phyloP scores from a whole-genome alignment of 2,888 invertebrate genomes.

The Leptinotarsa peninsularis region DNA sequence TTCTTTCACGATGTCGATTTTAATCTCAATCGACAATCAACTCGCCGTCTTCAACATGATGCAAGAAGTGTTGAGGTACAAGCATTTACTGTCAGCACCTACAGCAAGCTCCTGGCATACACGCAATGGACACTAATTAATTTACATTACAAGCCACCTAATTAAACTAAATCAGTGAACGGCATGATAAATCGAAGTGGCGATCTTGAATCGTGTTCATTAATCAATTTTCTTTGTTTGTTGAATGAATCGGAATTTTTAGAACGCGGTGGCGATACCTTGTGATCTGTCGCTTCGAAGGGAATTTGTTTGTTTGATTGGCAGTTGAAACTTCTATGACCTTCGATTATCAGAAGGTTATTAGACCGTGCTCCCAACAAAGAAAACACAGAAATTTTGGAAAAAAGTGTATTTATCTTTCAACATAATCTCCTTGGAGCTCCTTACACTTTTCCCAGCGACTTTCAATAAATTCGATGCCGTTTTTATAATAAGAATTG shows the following conservation, averaged over 20 bases:
- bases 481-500: too few species aligned
- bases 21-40: conserved; percentile 14
- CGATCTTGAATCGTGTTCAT: conserved; percentile 37
- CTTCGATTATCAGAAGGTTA: neutral
- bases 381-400: too few species aligned
- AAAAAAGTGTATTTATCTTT: too few species aligned
- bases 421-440: too few species aligned
- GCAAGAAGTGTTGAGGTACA: conserved; percentile 20
- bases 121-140: conserved; percentile 62
- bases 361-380: too few species aligned
- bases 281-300: neutral
- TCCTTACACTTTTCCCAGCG: too few species aligned
- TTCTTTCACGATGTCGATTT: neutral
- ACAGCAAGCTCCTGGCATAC: conserved; percentile 44
- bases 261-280: neutral
- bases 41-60: conserved; percentile 11
- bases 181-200: conserved; percentile 42
- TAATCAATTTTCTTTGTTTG: conserved; percentile 39
- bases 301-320: neutral
- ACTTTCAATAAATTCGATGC: too few species aligned
- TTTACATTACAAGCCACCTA: conserved; percentile 62
- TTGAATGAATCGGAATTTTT: conserved; percentile 2
- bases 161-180: conserved; percentile 61
- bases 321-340: neutral
- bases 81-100: conserved; percentile 38